Evolutionary conservation across 2,113 vertebrate species (phyloP).

Genomic region (Rattus rattus): DNA sequence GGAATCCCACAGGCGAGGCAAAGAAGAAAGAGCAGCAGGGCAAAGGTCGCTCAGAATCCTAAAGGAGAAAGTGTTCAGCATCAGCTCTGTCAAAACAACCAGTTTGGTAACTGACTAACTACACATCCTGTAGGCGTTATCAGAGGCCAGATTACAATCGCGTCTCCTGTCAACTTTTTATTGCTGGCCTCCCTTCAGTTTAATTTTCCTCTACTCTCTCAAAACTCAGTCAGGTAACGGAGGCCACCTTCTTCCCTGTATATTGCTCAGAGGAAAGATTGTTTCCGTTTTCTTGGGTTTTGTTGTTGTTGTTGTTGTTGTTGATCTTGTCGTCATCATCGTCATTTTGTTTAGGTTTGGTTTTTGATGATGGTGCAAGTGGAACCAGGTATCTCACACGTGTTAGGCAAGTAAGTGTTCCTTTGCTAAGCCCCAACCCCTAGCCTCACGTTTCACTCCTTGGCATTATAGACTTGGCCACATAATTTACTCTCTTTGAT

Average conservation of each 20-base stretch:
- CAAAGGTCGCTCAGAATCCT: not conserved
- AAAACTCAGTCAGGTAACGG: not conserved
- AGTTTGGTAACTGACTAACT: not conserved
- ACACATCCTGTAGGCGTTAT: not conserved
- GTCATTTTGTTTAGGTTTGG: not conserved
- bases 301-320: not conserved
- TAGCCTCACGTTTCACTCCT: not conserved
- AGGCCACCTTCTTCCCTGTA: not conserved
- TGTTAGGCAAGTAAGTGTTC: not conserved
- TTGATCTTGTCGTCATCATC: not conserved
- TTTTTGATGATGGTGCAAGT: not conserved
- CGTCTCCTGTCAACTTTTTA: conserved; percentile 14
- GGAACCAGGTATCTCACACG: not conserved
- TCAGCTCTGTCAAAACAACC: not conserved
- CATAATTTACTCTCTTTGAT: not conserved
- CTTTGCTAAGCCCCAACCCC: not conserved
- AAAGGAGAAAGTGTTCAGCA: not conserved
- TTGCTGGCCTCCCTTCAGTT: not conserved
- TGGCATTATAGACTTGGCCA: not conserved
- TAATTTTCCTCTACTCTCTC: not conserved
- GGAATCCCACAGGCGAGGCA: not conserved
- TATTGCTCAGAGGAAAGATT: not conserved
- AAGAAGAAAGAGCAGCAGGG: not conserved
- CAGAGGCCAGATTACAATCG: not conserved
- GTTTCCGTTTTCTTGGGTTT: not conserved